Evolutionary conservation across 2,888 invertebrate species (phyloP), one percentile per base, ranked within the genome.

Genomic region (Zhuqinia jingwanae): DNA sequence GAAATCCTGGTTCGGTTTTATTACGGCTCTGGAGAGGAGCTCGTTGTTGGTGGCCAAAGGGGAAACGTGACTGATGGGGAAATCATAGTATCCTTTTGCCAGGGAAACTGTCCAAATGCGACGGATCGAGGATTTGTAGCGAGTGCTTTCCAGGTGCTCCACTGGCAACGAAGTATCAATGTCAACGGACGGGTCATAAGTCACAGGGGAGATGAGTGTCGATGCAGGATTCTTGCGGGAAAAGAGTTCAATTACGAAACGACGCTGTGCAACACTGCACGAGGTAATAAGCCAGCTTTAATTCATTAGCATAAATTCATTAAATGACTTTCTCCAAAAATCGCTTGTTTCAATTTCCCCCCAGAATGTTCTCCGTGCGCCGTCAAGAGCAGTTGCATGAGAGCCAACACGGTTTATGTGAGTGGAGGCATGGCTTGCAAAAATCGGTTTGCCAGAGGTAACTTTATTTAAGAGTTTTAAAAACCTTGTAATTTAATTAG

Each of bases 121-220:
- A 58, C 58, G 22, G 58, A 58, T 22, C 1, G 10, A 1, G 58
- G 58, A 6, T 58, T 58, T 58, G 58, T 20, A 6, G 58, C 20
- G 0, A 58, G 58, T 20, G 58, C 58, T 1, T 58, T 58, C 22
- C 58, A 58, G 10, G 58, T 58, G 22, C 25, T 58, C 0, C 58
- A 58, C 1, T 58, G 58, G 58, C 58, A 58, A 10, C 22, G 58
- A 25, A 58, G 58, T 20, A 22, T 58, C 1, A 58, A 58, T 20
- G 58, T 58, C 0, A 20, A 58, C 25, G 58, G 58, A 1, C 17
- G 13, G 1, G 11, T 10, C 11, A 10, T 58, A 2, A 20, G 20
- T 22, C 58, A 58, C 10, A 20, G 58, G 22, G 58, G 58, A 22
- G 58, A 58, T 20, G 58, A 58, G 22, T 58, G 58, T 58, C 58